Evolutionary conservation across 2,888 invertebrate genomes (phyloP).

Genomic region (Autographa pulchrina): DNA sequence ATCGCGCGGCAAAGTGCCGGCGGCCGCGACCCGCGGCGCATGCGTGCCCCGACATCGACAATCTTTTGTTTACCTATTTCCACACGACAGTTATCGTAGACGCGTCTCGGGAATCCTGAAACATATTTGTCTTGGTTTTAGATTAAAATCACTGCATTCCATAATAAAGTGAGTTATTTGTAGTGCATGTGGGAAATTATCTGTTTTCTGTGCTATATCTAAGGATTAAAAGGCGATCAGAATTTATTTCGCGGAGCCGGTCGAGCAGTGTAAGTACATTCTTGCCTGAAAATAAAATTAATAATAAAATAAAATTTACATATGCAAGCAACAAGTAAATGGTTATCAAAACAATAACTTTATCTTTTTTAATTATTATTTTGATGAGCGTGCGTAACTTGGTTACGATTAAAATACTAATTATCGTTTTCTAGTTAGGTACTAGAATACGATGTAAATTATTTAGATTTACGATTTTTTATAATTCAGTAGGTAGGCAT

Average conservation of each 20-base stretch:
- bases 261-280: constrained; percentile 34
- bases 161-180: constrained; percentile 20
- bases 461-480: too few species aligned
- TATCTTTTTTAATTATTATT: too few species aligned
- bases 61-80: constrained; percentile 60
- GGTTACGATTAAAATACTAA: too few species aligned
- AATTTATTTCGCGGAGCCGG: constrained; percentile 16
- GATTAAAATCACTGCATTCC: constrained; percentile 15
- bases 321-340: not conserved
- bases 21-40: constrained; percentile 64
- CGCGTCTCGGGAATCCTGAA: constrained; percentile 34
- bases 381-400: too few species aligned
- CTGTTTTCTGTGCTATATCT: constrained; percentile 16
- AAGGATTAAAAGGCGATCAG: constrained; percentile 20
- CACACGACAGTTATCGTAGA: constrained; percentile 34
- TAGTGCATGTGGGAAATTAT: constrained; percentile 18
- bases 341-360: not conserved
- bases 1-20: constrained; percentile 49
- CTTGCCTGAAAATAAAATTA: not conserved
- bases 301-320: not conserved
- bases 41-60: constrained; percentile 55
- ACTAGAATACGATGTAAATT: too few species aligned
- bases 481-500: too few species aligned
- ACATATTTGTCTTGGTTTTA: constrained; percentile 31
- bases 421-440: too few species aligned